Conservation (phyloP, 2,797 vertebrate genomes). For the Hypotaenidia philippensis region DNA sequence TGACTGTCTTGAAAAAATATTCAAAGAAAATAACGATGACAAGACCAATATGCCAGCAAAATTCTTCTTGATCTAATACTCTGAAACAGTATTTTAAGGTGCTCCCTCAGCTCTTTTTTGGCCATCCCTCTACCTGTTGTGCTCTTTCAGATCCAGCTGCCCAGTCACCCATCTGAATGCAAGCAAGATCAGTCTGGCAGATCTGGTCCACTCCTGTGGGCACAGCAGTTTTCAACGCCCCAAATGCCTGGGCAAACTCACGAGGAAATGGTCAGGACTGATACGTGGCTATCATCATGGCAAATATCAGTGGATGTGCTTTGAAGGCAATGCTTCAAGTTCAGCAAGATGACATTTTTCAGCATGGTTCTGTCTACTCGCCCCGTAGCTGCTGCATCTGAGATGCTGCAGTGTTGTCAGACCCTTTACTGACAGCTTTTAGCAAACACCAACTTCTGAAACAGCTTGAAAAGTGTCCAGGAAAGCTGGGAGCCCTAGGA, state of each 20-base stretch:
- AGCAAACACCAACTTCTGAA: neutral
- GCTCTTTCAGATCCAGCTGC: neutral
- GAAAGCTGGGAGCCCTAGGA: conserved; percentile 15
- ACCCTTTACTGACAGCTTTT: conserved; percentile 11
- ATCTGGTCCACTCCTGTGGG: neutral
- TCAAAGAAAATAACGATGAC: neutral
- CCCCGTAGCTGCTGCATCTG: neutral
- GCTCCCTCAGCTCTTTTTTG: neutral
- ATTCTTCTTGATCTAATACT: neutral
- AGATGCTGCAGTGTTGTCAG: neutral
- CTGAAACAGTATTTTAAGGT: neutral
- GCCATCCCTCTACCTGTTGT: neutral
- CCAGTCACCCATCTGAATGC: neutral
- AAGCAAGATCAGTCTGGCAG: neutral
- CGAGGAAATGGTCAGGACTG: neutral
- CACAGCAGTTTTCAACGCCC: neutral
- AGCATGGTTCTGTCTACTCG: neutral
- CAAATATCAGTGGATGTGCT: neutral
- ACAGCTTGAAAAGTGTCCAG: conserved; percentile 9
- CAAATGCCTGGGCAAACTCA: neutral
- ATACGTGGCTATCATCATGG: neutral
- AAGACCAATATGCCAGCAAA: neutral
- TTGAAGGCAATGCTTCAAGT: neutral
- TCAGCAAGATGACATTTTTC: neutral
- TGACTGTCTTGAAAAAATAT: neutral